Evolutionary conservation across 2,797 vertebrate genomes (phyloP), one percentile per base, ranked within the genome.

Genomic region (Bovichtus variegatus): DNA sequence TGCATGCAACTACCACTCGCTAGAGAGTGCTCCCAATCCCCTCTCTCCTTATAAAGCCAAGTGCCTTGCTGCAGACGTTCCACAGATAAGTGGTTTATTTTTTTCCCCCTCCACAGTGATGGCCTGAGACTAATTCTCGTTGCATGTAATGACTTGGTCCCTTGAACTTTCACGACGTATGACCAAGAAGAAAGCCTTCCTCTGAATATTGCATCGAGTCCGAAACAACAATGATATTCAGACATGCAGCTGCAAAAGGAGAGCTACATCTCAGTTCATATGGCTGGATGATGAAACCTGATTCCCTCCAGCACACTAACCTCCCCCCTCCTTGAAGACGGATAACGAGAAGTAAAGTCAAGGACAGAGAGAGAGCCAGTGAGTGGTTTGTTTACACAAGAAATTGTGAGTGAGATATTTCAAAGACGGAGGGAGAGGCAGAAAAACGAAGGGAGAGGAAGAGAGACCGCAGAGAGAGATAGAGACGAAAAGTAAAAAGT

Each of bases 261-360:
- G 84, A 88, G 66, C 83, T 85, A 77, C 65, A 82, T 83, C 83
- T 88, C 75, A 9, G 83, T 76, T 85, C 65, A 80, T 87, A 76
- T 73, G 75, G 76, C 74, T 64, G 76, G 74, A 85, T 93, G 91
- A 93, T 93, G 91, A 93, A 93, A 93, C 83, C 78, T 83, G 83
- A 92, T 83, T 81, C 90, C 89, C 91, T 83, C 78, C 67, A 86
- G 83, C 87, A 87, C 84, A 69, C 68, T 36, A 9, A 54, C 67
- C 43, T 71, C 57, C 66, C 74, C 81, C 83, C 87, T 85, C 78
- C 89, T 87, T 88, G 88, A 92, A 91, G 91, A 88, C 7, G 68
- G 86, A 90, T 90, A 87, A 90, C 34, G 43, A 90, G 85, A 84
- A 80, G 64, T 67, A 85, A 84, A 92, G 90, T 89, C 91, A 91